A percentile compares a stretch with the other conserved stretches of the same genome.
Conservation (phyloP, 2,797 vertebrate species). For the Protosalanx chinensis region DNA sequence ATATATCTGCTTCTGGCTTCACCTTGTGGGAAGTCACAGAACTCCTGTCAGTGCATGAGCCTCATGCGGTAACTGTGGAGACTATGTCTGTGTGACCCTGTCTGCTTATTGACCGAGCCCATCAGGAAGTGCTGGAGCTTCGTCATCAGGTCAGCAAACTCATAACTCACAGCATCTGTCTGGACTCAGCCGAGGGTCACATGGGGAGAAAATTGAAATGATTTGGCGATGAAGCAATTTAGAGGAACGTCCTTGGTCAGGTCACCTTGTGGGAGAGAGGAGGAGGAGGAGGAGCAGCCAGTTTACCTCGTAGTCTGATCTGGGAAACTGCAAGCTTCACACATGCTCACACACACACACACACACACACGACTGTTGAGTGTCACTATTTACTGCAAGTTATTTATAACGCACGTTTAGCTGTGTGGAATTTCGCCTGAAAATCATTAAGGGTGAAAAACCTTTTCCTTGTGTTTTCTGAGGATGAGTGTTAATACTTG, state of each 20-base stretch:
- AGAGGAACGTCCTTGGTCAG: slow-evolving; percentile 50
- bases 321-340: slow-evolving; percentile 35
- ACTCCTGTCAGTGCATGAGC: slow-evolving; percentile 23
- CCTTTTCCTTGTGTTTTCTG: background rate
- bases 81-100: slow-evolving; percentile 55
- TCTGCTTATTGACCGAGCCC: slow-evolving; percentile 64
- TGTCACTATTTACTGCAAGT: background rate
- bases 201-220: slow-evolving; percentile 64
- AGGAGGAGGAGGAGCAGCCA: too few relatives aligned
- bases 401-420: too few relatives aligned
- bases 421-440: background rate
- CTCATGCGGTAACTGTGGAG: slow-evolving; percentile 23
- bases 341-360: too few relatives aligned
- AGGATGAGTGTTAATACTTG: background rate
- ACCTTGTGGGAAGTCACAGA: slow-evolving; percentile 23
- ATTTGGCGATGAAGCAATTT: slow-evolving; percentile 72
- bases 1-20: slow-evolving; percentile 10
- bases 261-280: slow-evolving; percentile 60
- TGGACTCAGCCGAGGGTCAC: slow-evolving; percentile 40
- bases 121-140: slow-evolving; percentile 66
- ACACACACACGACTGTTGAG: background rate
- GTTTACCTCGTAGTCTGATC: too few relatives aligned
- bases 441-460: background rate
- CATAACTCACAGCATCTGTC: slow-evolving; percentile 58
- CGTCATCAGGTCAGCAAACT: slow-evolving; percentile 69